Conservation (phyloP, 2,797 vertebrate genomes). For the Rhincodon typus region DNA sequence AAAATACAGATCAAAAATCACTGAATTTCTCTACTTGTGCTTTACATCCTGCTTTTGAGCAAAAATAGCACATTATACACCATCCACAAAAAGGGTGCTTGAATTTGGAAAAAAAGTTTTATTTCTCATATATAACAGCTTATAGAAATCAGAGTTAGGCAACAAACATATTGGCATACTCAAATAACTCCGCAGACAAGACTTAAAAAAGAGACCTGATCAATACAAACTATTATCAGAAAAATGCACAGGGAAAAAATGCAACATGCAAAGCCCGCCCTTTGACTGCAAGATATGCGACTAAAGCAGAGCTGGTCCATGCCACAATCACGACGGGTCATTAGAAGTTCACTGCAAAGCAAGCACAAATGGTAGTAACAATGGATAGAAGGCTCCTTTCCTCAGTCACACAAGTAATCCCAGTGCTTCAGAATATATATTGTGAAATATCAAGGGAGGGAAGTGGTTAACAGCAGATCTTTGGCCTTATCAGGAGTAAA, state of each 20-base stretch:
- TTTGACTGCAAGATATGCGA: conserved; percentile 62
- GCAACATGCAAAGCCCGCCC: conserved; percentile 71
- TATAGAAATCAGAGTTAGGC: background rate
- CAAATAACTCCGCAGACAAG: background rate
- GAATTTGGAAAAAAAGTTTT: background rate
- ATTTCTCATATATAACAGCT: background rate
- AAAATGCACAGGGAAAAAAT: conserved; percentile 44
- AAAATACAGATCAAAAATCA: background rate
- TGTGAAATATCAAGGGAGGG: background rate
- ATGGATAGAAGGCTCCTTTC: background rate
- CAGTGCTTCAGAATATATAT: background rate
- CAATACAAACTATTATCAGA: background rate
- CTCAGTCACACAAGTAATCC: background rate
- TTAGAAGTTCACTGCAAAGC: conserved; percentile 44
- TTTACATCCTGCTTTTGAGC: background rate
- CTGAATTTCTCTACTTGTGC: background rate
- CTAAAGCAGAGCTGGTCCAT: conserved; percentile 68
- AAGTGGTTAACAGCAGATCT: background rate
- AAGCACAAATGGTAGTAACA: background rate
- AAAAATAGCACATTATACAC: background rate
- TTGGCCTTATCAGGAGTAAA: background rate
- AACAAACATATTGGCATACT: background rate
- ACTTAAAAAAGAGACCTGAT: background rate
- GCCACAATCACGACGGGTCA: conserved; percentile 60
- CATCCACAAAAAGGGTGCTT: background rate